These are phyloP conservation scores for Crotophaga sulcirostris DNA, from an alignment of 2,113 vertebrate genomes.

Conservation along the genomic window DNA sequence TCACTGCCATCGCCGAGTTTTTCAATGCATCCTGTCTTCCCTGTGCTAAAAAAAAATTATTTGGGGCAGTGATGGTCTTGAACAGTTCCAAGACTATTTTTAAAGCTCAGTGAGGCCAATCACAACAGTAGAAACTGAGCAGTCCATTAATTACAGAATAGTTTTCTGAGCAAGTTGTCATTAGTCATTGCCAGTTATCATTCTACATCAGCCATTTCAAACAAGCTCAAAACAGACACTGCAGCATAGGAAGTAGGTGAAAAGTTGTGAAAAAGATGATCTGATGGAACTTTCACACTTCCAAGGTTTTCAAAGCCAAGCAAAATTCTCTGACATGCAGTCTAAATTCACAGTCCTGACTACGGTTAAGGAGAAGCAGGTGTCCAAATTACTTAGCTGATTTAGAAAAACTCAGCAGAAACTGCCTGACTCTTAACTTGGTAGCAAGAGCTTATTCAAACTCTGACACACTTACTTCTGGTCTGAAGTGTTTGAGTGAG, in stretches of 20 bases:
- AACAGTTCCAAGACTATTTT: background rate
- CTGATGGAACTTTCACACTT: background rate
- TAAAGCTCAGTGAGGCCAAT: background rate
- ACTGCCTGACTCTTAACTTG: background rate
- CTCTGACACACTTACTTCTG: background rate
- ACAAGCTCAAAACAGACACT: background rate
- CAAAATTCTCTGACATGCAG: background rate
- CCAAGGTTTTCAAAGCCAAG: conserved; percentile 11
- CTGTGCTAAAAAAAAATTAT: background rate
- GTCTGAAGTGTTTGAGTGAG: background rate
- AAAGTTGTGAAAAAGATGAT: conserved; percentile 16
- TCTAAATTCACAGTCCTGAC: background rate
- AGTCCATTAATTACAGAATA: conserved; percentile 24
- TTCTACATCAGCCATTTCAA: conserved; percentile 4
- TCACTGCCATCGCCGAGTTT: background rate
- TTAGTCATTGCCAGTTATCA: conserved; percentile 16
- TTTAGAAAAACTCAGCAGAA: background rate
- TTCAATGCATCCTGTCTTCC: background rate
- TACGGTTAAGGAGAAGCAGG: background rate
- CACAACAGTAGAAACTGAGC: background rate
- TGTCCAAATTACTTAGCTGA: background rate
- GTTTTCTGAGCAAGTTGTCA: background rate
- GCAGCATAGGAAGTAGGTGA: background rate
- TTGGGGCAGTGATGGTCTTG: background rate
- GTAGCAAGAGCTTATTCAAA: background rate